A percentile compares a stretch with the other conserved stretches of the same genome.
These are phyloP conservation scores for Ascidia mentula DNA, from an alignment of 23 tunicate genomes.

Conservation along the genomic window DNA sequence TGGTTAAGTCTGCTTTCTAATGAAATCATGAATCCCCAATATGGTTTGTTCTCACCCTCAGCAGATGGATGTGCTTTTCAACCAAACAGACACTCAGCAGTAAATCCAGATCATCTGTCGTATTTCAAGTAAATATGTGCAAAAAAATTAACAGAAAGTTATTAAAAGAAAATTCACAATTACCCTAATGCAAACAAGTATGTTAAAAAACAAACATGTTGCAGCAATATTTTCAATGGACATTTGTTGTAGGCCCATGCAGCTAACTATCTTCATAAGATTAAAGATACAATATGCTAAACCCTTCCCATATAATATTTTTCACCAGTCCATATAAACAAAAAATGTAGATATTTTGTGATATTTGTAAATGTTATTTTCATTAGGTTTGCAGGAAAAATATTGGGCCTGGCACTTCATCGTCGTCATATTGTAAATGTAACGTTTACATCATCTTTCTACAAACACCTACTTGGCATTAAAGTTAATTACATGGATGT, in stretches of 20 bases:
- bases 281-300: no score
- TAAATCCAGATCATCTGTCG: conserved; percentile 88
- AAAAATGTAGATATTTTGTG: no score
- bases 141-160: not conserved
- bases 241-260: no score
- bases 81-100: conserved; percentile 78
- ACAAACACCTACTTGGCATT: conserved; percentile 84
- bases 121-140: conserved; percentile 48
- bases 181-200: not conserved
- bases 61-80: conserved; percentile 91
- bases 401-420: conserved; percentile 81
- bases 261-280: no score
- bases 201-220: not conserved
- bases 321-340: not conserved
- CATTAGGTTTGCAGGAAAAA: conserved; percentile 82
- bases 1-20: conserved; percentile 85
- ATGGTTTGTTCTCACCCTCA: conserved; percentile 82
- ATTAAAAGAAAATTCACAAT: not conserved
- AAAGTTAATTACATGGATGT: conserved; percentile 78
- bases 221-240: not conserved
- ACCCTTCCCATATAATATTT: no score
- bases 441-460: conserved; percentile 77
- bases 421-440: conserved; percentile 77
- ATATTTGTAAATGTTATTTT: no score
- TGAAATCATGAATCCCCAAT: conserved; percentile 88